Evolutionary conservation across 2,797 vertebrate genomes (phyloP).

Genomic region (Microctenopoma steveboyesi): DNA sequence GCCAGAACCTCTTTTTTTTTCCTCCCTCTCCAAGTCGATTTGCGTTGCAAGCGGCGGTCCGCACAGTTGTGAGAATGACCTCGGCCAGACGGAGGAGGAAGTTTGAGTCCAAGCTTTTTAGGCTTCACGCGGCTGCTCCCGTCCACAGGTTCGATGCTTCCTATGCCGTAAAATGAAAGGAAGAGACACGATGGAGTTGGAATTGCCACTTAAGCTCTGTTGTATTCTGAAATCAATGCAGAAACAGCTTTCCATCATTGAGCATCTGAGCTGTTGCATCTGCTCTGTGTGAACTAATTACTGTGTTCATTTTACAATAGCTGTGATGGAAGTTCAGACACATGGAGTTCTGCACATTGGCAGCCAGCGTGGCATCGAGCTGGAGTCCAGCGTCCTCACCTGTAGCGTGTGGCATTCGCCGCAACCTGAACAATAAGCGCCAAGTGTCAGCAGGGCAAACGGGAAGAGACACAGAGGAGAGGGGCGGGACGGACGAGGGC

Average conservation of each 20-base stretch:
- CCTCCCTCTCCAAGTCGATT: conserved; percentile 9
- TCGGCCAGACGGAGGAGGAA: conserved; percentile 22
- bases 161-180: conserved; percentile 8
- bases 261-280: neutral
- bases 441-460: neutral
- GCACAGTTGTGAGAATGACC: conserved; percentile 18
- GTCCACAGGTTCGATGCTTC: neutral
- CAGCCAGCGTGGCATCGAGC: neutral
- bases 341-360: neutral
- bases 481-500: conserved; percentile 4
- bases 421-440: conserved; percentile 4
- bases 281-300: neutral
- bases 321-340: neutral
- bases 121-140: no score
- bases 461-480: neutral
- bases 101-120: conserved; percentile 3
- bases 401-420: neutral
- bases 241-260: neutral
- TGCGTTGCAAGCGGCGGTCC: conserved; percentile 32
- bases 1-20: conserved; percentile 8
- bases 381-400: neutral
- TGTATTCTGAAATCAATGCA: neutral
- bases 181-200: conserved; percentile 10
- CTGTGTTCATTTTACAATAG: neutral
- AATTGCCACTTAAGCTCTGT: neutral